phyloP scores from a whole-genome alignment of 1,140 invertebrate genomes.

The Apolygus lucorum region DNA sequence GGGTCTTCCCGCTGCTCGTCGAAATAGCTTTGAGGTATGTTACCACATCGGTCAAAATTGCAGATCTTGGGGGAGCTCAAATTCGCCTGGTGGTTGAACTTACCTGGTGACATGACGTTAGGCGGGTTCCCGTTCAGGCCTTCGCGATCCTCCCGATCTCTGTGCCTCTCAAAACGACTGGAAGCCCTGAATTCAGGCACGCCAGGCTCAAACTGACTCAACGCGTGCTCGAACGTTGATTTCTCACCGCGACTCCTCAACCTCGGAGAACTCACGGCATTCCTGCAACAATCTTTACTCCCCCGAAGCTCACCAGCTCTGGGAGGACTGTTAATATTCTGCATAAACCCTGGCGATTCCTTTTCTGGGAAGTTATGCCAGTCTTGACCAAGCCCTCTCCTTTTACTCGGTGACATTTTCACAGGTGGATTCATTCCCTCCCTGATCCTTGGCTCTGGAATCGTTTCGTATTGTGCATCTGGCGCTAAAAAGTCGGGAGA shows the following conservation, averaged over 20 bases:
- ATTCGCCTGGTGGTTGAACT: background rate
- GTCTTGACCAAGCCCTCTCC: constrained; percentile 1
- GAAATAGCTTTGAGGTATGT: constrained; percentile 17
- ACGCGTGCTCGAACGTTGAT: background rate
- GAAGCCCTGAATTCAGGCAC: constrained; percentile 11
- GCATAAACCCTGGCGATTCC: background rate
- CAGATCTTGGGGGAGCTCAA: constrained; percentile 7
- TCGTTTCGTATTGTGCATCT: constrained; percentile 54
- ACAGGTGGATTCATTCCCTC: background rate
- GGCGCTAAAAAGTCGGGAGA: constrained; percentile 44
- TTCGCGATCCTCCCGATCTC: background rate
- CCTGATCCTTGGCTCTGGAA: constrained; percentile 34
- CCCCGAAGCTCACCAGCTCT: background rate
- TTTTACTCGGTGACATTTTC: background rate
- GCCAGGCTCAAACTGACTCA: constrained; percentile 1
- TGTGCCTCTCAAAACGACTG: background rate
- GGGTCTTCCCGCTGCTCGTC: constrained; percentile 2
- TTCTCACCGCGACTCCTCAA: background rate
- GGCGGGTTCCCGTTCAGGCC: constrained; percentile 1
- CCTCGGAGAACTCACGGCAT: background rate
- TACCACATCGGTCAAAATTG: constrained; percentile 14
- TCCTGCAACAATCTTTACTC: constrained; percentile 3
- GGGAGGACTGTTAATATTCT: background rate
- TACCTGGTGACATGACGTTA: background rate
- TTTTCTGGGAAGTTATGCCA: constrained; percentile 3